Percentiles rank a stretch among this genome's conserved stretches.
Evolutionary conservation across 2,113 vertebrate species (phyloP).

Genomic region (Rhynchomys soricoides): DNA sequence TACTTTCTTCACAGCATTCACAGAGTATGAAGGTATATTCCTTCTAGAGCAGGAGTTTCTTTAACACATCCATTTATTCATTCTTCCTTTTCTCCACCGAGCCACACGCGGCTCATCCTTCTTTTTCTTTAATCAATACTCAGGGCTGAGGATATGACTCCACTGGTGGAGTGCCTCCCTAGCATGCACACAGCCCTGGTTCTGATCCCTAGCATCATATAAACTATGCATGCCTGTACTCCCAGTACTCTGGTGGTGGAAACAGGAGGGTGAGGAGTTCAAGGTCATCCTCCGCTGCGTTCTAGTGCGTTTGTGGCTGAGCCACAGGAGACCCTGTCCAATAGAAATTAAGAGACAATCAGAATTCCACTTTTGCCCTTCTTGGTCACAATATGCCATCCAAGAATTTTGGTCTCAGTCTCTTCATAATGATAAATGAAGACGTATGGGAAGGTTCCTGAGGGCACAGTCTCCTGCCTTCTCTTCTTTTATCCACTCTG

Average conservation of each 20-base stretch:
- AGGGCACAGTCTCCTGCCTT: background rate
- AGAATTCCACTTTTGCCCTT: background rate
- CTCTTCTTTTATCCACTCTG: background rate
- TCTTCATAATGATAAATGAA: background rate
- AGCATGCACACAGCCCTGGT: background rate
- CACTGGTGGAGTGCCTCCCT: background rate
- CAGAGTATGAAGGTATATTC: background rate
- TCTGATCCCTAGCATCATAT: background rate
- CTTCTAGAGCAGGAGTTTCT: background rate
- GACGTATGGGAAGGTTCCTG: background rate
- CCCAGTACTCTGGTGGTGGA: background rate
- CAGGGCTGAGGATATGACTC: background rate
- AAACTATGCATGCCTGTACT: background rate
- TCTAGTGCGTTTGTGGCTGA: background rate
- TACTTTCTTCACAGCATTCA: background rate
- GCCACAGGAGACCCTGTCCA: background rate
- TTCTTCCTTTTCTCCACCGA: background rate
- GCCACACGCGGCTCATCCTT: background rate
- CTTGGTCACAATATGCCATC: background rate
- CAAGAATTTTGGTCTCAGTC: background rate
- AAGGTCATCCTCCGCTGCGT: background rate
- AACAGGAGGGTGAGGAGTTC: background rate
- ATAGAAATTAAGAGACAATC: background rate
- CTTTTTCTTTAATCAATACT: background rate
- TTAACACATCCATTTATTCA: background rate